A percentile compares a stretch with the other conserved stretches of the same genome.
phyloP scores from a whole-genome alignment of 2,797 vertebrate genomes.

The Sylvia borin region DNA sequence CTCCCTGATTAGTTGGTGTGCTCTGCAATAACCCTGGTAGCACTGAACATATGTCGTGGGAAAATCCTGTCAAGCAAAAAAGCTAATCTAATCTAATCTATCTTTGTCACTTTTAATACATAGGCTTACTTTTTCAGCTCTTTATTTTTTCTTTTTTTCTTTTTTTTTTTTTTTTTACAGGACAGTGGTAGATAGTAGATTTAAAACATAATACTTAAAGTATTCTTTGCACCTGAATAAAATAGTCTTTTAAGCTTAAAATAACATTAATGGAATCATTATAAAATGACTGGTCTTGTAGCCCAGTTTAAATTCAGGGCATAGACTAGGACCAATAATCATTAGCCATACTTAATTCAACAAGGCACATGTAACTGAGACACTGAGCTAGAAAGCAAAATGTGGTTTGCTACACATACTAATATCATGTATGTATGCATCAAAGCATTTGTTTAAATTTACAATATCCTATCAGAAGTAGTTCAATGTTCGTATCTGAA shows the following conservation, averaged over 20 bases:
- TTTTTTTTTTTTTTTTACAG: not conserved
- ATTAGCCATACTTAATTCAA: conserved; percentile 65
- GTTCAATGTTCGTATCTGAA: not conserved
- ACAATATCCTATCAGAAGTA: not conserved
- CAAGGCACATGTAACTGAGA: conserved; percentile 46
- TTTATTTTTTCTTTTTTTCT: not conserved
- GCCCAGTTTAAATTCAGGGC: conserved; percentile 62
- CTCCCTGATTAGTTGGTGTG: conserved; percentile 70
- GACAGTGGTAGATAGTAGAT: not conserved
- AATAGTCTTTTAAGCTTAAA: conserved; percentile 51
- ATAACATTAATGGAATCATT: conserved; percentile 6
- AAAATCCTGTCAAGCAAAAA: conserved; percentile 77
- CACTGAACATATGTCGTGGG: conserved; percentile 75
- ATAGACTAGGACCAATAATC: conserved; percentile 47
- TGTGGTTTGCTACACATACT: not conserved
- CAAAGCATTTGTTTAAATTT: not conserved
- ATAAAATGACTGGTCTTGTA: conserved; percentile 8
- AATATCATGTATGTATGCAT: not conserved
- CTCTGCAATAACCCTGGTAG: conserved; percentile 69
- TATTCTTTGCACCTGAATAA: conserved; percentile 45
- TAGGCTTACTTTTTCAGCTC: conserved; percentile 17
- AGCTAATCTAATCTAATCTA: conserved; percentile 67
- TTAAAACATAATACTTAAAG: conserved; percentile 5
- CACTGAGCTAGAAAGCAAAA: not conserved
- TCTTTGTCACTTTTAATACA: conserved; percentile 71